Base-by-base conservation (phyloP, 2,888 invertebrate genomes). In the Dendrolimus pini region DNA sequence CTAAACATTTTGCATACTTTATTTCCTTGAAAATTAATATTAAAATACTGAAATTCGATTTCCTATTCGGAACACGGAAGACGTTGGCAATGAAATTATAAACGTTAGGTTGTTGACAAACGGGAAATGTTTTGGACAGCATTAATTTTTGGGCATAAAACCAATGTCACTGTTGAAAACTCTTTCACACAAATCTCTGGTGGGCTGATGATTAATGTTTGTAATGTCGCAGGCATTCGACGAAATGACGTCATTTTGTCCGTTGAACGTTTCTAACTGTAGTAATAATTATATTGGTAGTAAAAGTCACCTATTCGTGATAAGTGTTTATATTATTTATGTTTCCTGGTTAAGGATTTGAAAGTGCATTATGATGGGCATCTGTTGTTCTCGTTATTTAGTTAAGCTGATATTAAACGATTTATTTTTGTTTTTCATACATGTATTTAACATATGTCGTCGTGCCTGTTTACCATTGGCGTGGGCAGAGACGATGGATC, bases 181-280 rank as follows among this genome's bases (percentile, higher is more conserved):
- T 67, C 61, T 61, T 62, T 62, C 62, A 62, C 57, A 62, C 62
- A 65, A 66, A 67, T 58, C 65, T 65, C 64, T 59, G 56, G 60
- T 58, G 59, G 62, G 42, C 60, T 55, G 55, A 66, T 72, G 74
- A 74, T 74, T 72, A 71, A 74, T 72, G 66, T 61, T 61, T 59
- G 41, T 54, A 58, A 60, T 58, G 64, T 62, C 59, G 56, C 55
- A 56, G 58, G 65, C 67, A 64, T 63, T 64, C 54, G 56, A 58
- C 67, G 63, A 67, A 68, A 67, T 67, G 61, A 55, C 58, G 47
- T 56, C 58, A 56, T 55, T 57, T 53, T 55, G 55, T 41, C 54
- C 30, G 30, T 30, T 6, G 18, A 18, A 18, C 30, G 30, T 30
- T 6, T 30, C 6, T 30, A 30, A 30, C 30, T 30, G 30, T 30